A percentile compares a stretch with the other conserved stretches of the same genome.
These are phyloP conservation scores for Oikopleura dioica DNA, from an alignment of 23 tunicate genomes.

Conservation along the genomic window DNA sequence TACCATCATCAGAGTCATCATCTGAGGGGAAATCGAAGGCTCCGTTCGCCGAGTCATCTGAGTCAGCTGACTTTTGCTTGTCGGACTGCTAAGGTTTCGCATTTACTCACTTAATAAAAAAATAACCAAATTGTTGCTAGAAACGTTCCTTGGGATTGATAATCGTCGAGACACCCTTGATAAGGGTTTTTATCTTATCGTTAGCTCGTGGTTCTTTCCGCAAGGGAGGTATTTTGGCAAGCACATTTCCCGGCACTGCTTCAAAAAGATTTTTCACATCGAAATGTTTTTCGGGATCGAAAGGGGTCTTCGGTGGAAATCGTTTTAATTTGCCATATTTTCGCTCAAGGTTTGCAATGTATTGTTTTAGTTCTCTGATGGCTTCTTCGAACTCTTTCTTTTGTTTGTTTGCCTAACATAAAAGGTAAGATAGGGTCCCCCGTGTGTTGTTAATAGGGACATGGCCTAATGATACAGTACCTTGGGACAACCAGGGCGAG, in stretches of 20 bases:
- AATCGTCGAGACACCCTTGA: neutral
- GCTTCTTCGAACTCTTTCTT: constrained; percentile 31
- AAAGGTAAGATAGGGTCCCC: neutral
- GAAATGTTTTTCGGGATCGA: constrained; percentile 27
- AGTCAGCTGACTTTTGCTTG: neutral
- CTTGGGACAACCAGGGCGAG: neutral
- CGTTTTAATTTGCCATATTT: constrained; percentile 40
- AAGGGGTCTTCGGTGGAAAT: constrained; percentile 53
- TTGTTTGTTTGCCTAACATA: neutral
- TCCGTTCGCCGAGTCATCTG: neutral
- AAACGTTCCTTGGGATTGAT: constrained; percentile 10
- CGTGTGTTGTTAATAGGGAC: too few species aligned
- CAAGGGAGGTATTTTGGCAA: neutral
- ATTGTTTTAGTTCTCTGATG: constrained; percentile 41
- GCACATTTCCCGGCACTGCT: neutral
- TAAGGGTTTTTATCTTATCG: neutral
- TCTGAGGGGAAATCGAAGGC: constrained; percentile 9
- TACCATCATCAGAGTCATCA: neutral
- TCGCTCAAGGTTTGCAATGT: constrained; percentile 47
- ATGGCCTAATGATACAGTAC: neutral
- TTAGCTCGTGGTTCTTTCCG: neutral
- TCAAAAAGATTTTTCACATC: neutral
- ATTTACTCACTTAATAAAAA: neutral
- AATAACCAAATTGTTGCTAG: constrained; percentile 12
- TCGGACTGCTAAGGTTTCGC: constrained; percentile 18